phyloP scores from a whole-genome alignment of 2,113 vertebrate species.

The Ictalurus furcatus region DNA sequence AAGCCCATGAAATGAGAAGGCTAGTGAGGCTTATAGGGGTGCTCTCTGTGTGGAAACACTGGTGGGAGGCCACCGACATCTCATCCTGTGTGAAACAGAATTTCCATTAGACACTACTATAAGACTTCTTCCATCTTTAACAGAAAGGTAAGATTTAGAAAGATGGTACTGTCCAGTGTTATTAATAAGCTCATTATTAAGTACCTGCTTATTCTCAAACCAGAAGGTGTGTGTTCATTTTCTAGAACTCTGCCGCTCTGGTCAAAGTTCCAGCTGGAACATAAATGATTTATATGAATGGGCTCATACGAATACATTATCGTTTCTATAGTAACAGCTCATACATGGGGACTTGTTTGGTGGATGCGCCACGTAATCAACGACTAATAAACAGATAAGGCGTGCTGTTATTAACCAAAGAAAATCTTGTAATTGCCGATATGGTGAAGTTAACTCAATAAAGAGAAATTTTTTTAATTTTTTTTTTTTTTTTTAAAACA shows the following conservation, averaged over 20 bases:
- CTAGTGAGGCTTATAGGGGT: conserved; percentile 35
- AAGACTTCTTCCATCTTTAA: background rate
- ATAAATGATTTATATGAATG: background rate
- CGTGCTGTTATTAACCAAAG: background rate
- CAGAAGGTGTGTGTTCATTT: background rate
- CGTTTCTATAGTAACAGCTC: background rate
- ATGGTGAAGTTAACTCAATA: background rate
- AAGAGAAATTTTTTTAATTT: background rate
- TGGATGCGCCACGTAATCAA: background rate
- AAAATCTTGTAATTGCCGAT: background rate
- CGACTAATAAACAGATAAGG: background rate
- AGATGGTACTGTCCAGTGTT: background rate
- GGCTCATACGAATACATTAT: background rate
- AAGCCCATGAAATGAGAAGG: conserved; percentile 56
- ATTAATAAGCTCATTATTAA: background rate
- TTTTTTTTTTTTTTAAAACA: background rate
- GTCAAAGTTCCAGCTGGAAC: background rate
- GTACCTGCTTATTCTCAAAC: background rate
- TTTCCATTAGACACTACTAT: background rate
- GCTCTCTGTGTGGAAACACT: conserved; percentile 39
- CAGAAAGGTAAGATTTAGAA: background rate
- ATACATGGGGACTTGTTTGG: background rate
- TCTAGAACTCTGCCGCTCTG: background rate
- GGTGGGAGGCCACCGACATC: background rate
- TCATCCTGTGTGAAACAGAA: background rate